Conservation (phyloP, 2,888 invertebrate species). For the Aphidius colemani region DNA sequence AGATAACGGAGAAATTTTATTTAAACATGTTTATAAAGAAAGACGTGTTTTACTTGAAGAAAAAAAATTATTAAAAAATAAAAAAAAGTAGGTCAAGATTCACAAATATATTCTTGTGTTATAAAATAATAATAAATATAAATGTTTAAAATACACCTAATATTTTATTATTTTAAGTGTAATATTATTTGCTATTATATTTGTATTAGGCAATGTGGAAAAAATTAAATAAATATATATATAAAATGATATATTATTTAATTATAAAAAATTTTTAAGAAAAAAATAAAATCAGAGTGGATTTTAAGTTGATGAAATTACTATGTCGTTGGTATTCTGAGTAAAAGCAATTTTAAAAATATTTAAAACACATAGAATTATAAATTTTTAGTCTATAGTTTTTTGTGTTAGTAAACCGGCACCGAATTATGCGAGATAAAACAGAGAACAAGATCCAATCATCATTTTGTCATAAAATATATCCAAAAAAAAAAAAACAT, state of each 20-base stretch:
- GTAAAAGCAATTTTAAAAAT: conserved; percentile 59
- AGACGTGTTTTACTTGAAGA: background rate
- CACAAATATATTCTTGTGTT: conserved; percentile 25
- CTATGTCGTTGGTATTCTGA: conserved; percentile 52
- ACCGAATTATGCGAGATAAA: conserved; percentile 33
- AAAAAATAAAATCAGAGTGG: too few species aligned
- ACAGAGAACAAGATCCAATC: conserved; percentile 4
- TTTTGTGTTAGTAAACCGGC: background rate
- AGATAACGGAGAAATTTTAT: conserved; percentile 24
- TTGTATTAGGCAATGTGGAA: conserved; percentile 45
- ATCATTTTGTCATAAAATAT: background rate
- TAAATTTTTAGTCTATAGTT: conserved; percentile 26
- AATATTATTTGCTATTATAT: conserved; percentile 44
- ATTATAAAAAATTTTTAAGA: too few species aligned
- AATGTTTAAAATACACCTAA: background rate
- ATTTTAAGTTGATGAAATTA: conserved; percentile 12
- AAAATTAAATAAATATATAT: background rate
- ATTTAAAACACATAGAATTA: conserved; percentile 58
- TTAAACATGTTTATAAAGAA: conserved; percentile 4
- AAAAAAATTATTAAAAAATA: conserved; percentile 14
- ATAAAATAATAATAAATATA: conserved; percentile 19
- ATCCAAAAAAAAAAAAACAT: conserved; percentile 4
- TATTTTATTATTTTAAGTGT: too few species aligned
- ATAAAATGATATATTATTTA: background rate
- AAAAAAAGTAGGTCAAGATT: conserved; percentile 37